Base-by-base conservation (phyloP, 2,888 invertebrate species). In the Anthrax anthrax region DNA sequence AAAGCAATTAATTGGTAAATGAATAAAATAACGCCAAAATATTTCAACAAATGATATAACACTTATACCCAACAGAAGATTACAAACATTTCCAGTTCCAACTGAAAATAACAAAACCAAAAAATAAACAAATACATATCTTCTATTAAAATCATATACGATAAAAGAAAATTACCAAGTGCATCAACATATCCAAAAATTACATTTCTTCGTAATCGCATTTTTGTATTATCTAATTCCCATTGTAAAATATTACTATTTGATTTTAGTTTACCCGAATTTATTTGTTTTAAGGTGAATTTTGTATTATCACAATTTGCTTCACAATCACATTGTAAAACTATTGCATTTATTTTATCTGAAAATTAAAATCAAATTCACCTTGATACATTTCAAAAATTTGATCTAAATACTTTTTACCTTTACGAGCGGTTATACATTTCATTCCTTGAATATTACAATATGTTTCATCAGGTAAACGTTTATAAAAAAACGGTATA, bases 171-270 rank as follows among this genome's bases (percentile, higher is more conserved):
- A 5, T 50, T 52, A 62, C 63, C 60, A 43, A 62, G 44, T 10
- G 60, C 53, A 40, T 64, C 62, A 12, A 57, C 53, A 38, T 56
- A 53, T 27, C 61, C 60, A 48, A 60, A 62, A 18, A 64, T 49
- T 10, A 63, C 53, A 36, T 61, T 59, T 42, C 62, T 47, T 49
- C 58, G 60, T 23, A 60, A 52, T 27, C 61, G 54, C 27, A 58
- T 55, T 39, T 57, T 57, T 2, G 62, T 60, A 45, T 59, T 58
- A 2, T 54, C 49, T 18, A 64, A 39, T 34, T 58, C 58, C 58
- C 60, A 59, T 34, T 58, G 58, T 8, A 23, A 23, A 27, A 64
- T 48, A 29, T 55, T 55, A 9, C 58, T 58, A 27, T 59, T 57
- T 14, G 55, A 48, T 10, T 53, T 50, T 60, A 62, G 62, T 42